Evolutionary conservation across 2,888 invertebrate genomes (phyloP), one percentile per base, ranked within the genome.

Genomic region (Xestoiulus laeticollis): DNA sequence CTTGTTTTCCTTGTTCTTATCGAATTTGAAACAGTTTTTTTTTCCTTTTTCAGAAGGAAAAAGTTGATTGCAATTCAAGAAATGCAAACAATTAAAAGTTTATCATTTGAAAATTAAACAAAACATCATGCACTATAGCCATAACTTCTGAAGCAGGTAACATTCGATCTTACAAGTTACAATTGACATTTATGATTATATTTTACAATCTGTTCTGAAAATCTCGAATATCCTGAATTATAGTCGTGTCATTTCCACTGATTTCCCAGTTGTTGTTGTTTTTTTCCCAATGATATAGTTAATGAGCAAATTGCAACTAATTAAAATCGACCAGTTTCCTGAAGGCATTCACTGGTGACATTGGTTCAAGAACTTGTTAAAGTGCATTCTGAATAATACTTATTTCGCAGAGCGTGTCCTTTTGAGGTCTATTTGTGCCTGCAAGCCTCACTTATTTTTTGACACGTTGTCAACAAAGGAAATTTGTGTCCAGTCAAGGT

Each of bases 401-500:
- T 0, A 59, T 59, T 59, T 59, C 59, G 22, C 16, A 6, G 59
- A 44, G 14, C 59, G 8, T 22, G 4, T 22, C 59, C 59, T 22
- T 8, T n/a, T 48, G 2, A 5, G 2, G 14, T 12, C 14, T 10
- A 48, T 59, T 59, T 59, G 22, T 4, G 16, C 59, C n/a, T n/a
- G n/a, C 59, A 59, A 59, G 59, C 22, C n/a, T 59, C 6, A 10
- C 59, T n/a, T 59, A 59, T 59, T 59, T n/a, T 59, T 59, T 22
- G 59, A 59, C 59, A 22, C 22, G n/a, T 59, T 22, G n/a, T 22
- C 59, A 59, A 59, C 59, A 22, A 59, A 59, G 59, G 53, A 53
- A 53, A 53, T 59, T n/a, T 48, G 59, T 59, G 59, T 59, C 59
- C 59, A 59, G 5, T 59, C 59, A 59, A 59, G 59, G 59, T 59